Evolutionary conservation across 2,113 vertebrate genomes (phyloP).

Genomic region (Anas platyrhynchos): DNA sequence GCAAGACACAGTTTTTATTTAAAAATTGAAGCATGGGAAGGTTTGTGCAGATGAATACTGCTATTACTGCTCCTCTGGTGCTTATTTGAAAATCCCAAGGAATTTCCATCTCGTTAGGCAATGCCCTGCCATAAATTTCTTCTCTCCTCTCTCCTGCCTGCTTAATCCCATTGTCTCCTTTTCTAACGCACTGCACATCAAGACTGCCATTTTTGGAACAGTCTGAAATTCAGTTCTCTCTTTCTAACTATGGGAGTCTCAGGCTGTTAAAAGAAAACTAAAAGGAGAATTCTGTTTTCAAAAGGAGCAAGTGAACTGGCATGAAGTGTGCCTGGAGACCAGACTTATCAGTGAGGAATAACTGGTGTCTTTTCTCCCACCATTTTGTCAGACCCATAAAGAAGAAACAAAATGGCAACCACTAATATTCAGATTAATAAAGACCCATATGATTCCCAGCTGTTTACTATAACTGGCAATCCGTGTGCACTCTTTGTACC

Average conservation of each 20-base stretch:
- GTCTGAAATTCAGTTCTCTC: slow-evolving; percentile 28
- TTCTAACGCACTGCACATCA: slow-evolving; percentile 33
- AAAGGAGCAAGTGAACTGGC: not conserved
- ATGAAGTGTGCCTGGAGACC: not conserved
- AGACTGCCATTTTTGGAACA: slow-evolving; percentile 53
- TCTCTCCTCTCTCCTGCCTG: slow-evolving; percentile 29
- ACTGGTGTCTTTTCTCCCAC: not conserved
- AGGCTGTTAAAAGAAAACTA: slow-evolving; percentile 17
- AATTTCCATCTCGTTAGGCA: slow-evolving; percentile 52
- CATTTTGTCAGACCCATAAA: slow-evolving; percentile 48
- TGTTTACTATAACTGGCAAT: slow-evolving; percentile 61
- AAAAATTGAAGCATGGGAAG: slow-evolving; percentile 55
- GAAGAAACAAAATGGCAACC: slow-evolving; percentile 60
- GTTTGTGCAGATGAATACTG: slow-evolving; percentile 8
- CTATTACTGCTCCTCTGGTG: slow-evolving; percentile 16
- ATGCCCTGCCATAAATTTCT: slow-evolving; percentile 52
- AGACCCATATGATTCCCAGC: slow-evolving; percentile 32
- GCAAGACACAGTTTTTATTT: slow-evolving; percentile 30
- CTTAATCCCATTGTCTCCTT: slow-evolving; percentile 35
- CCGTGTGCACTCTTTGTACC: slow-evolving; percentile 19
- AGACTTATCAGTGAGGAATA: not conserved
- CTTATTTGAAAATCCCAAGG: slow-evolving; percentile 51
- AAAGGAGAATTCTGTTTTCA: not conserved
- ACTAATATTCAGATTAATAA: slow-evolving; percentile 57
- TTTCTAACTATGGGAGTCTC: not conserved